A percentile compares a stretch with the other conserved stretches of the same genome.
Evolutionary conservation across 2,113 vertebrate species (phyloP).

Genomic region (Muntiacus reevesi): DNA sequence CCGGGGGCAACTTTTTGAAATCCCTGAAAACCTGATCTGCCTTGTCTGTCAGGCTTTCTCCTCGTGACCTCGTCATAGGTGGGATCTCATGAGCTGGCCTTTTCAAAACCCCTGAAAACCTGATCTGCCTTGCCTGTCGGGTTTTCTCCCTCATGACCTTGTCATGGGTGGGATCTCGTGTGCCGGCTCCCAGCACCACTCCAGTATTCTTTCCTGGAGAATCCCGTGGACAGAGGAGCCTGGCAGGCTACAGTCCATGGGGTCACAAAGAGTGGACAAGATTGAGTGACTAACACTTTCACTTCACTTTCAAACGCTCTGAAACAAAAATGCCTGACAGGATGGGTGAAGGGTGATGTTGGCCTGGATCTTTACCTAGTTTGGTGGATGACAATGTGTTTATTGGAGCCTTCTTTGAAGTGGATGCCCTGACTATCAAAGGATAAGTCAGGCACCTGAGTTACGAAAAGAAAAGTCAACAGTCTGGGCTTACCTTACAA

Average conservation of each 20-base stretch:
- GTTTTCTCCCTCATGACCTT: too few species aligned
- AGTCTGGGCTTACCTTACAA: not conserved
- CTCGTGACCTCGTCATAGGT: too few species aligned
- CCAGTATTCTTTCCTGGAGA: not conserved
- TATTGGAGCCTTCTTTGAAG: not conserved
- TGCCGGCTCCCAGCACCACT: not conserved
- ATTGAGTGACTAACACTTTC: not conserved
- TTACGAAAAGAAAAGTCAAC: not conserved
- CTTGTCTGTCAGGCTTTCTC: too few species aligned
- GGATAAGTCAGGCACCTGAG: not conserved
- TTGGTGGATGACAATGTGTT: not conserved
- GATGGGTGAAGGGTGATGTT: not conserved
- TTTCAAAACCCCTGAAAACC: too few species aligned
- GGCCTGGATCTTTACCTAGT: not conserved
- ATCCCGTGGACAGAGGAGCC: not conserved
- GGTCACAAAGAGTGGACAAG: not conserved
- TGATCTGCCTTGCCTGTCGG: too few species aligned
- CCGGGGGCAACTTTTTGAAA: too few species aligned
- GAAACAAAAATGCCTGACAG: not conserved
- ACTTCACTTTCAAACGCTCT: not conserved
- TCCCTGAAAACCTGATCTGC: too few species aligned
- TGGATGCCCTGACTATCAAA: not conserved
- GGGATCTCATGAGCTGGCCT: too few species aligned
- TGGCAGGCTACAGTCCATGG: not conserved
- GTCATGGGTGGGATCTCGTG: too few species aligned